These are phyloP conservation scores for Eulemur albifrons DNA, from an alignment of 2,797 vertebrate genomes.

Conservation along the genomic window DNA sequence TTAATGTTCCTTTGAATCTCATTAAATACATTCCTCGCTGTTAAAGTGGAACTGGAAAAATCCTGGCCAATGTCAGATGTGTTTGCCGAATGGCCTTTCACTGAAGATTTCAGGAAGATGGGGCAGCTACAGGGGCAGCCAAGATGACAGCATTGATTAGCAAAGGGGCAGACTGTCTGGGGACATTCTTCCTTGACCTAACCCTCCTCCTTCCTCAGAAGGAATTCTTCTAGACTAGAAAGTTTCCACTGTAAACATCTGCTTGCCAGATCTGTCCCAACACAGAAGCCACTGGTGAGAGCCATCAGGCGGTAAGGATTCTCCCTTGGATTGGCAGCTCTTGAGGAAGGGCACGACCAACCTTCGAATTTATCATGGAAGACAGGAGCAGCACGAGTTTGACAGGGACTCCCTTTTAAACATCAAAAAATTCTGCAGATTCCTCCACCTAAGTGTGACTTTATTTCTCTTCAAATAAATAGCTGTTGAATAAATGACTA, in stretches of 20 bases:
- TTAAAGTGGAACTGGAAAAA: constrained; percentile 45
- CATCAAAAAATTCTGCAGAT: background rate
- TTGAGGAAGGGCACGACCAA: background rate
- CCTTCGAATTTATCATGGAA: background rate
- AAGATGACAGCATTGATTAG: constrained; percentile 10
- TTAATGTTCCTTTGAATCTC: constrained; percentile 37
- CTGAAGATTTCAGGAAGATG: constrained; percentile 54
- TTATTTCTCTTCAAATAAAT: constrained; percentile 37
- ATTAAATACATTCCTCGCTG: constrained; percentile 47
- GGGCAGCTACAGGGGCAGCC: constrained; percentile 5
- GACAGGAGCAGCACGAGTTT: background rate
- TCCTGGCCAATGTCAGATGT: background rate
- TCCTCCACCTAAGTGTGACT: background rate
- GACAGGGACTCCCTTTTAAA: background rate
- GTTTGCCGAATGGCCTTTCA: constrained; percentile 29
- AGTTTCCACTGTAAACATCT: constrained; percentile 44
- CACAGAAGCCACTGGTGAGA: background rate
- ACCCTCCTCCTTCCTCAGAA: constrained; percentile 44
- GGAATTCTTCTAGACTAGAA: constrained; percentile 47
- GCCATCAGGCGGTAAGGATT: background rate
- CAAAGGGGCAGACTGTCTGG: constrained; percentile 53
- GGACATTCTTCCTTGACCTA: constrained; percentile 29
- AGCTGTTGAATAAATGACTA: background rate
- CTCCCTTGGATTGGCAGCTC: background rate
- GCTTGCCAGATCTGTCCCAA: constrained; percentile 42